Conservation (phyloP, 2,113 vertebrate species). For the Drymodes brunneopygia region DNA sequence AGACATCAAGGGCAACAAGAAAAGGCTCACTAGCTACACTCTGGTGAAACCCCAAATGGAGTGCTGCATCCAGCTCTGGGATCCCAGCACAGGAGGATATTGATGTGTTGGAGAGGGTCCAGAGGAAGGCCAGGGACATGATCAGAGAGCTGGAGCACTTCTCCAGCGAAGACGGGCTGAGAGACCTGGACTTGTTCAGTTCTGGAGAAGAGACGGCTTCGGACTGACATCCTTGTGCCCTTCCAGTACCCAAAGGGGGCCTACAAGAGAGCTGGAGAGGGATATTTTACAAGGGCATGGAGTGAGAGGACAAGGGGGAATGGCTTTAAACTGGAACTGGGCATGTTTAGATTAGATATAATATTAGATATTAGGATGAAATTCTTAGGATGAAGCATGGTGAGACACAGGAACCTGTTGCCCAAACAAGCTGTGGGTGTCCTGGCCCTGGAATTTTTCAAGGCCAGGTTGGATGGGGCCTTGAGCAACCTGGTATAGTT, state of each 20-base stretch:
- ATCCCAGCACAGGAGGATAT: not conserved
- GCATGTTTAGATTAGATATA: not conserved
- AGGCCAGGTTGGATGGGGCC: not conserved
- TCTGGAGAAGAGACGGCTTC: not conserved
- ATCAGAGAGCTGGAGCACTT: not conserved
- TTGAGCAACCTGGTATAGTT: not conserved
- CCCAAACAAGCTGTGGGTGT: not conserved
- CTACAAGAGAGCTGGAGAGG: not conserved
- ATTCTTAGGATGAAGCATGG: not conserved
- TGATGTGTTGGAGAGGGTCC: not conserved
- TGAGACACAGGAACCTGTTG: not conserved
- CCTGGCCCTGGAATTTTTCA: not conserved
- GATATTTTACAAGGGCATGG: not conserved
- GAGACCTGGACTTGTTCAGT: not conserved
- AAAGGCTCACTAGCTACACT: not conserved
- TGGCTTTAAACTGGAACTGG: not conserved
- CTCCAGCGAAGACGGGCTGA: not conserved
- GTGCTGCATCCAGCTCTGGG: too few species aligned
- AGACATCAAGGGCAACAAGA: not conserved
- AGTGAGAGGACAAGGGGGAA: not conserved
- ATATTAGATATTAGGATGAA: not conserved
- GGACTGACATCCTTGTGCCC: accelerated
- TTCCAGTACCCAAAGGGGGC: not conserved
- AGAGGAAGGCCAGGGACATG: not conserved
- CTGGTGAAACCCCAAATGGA: not conserved